These are phyloP conservation scores for Poecilia wingei DNA, from an alignment of 2,797 vertebrate species.

Conservation along the genomic window DNA sequence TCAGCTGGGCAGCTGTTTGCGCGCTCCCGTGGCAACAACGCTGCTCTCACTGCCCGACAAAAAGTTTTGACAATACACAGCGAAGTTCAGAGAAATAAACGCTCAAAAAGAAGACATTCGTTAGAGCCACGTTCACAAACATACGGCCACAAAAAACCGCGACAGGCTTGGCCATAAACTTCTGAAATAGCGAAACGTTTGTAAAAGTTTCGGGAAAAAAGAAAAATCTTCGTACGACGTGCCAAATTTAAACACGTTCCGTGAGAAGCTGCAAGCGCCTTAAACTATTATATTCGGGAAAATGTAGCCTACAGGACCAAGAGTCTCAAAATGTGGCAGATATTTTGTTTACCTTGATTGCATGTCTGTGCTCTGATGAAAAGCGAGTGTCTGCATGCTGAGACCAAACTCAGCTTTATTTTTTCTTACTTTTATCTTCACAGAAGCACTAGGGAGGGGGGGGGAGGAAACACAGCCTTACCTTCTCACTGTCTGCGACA, in stretches of 20 bases:
- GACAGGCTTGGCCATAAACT: not conserved
- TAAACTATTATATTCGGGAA: not conserved
- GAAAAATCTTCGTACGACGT: conserved; percentile 1
- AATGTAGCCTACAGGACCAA: not conserved
- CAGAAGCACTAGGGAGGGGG: not conserved
- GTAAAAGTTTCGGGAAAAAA: conserved; percentile 25
- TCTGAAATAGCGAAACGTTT: not conserved
- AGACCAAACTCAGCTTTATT: conserved; percentile 36
- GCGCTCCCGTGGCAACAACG: conserved; percentile 60
- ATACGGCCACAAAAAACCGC: not conserved
- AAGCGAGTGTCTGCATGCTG: conserved; percentile 74
- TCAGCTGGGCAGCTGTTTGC: conserved; percentile 76
- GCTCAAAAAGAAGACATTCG: not conserved
- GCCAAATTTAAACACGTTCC: not conserved
- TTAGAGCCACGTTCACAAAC: not conserved
- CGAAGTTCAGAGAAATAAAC: not conserved
- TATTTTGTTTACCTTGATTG: conserved; percentile 59
- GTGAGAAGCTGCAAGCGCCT: not conserved
- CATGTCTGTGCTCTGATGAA: conserved; percentile 47
- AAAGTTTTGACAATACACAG: conserved; percentile 35
- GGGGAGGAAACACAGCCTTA: conserved; percentile 44
- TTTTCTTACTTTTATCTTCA: conserved; percentile 9
- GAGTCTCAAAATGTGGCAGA: not conserved
- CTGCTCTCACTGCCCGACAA: conserved; percentile 28
- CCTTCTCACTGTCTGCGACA: conserved; percentile 68